These are phyloP conservation scores for Scopus umbretta DNA, from an alignment of 2,113 vertebrate species.

Conservation along the genomic window DNA sequence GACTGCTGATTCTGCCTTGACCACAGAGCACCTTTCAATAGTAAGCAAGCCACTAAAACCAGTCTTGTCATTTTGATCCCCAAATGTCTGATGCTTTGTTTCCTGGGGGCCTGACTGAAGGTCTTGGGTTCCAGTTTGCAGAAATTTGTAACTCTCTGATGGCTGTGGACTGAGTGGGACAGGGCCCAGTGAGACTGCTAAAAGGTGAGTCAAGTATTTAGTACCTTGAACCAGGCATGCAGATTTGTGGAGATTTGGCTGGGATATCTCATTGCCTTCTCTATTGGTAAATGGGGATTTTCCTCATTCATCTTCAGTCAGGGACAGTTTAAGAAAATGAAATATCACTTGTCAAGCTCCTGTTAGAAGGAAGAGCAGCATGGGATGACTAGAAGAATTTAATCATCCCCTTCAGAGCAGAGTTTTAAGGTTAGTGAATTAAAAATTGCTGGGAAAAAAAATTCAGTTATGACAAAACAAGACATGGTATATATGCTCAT, in stretches of 20 bases:
- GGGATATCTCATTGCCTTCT: not conserved
- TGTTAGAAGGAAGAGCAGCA: not conserved
- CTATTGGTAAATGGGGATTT: not conserved
- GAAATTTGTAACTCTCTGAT: not conserved
- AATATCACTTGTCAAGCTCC: not conserved
- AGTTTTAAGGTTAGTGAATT: not conserved
- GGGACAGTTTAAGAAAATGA: not conserved
- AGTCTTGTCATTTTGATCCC: not conserved
- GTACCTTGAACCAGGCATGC: not conserved
- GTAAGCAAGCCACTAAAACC: not conserved
- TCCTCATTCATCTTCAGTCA: not conserved
- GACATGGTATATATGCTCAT: not conserved
- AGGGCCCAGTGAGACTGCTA: not conserved
- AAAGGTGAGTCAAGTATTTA: not conserved
- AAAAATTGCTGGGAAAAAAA: not conserved
- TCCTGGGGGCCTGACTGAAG: not conserved
- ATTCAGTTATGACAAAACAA: not conserved
- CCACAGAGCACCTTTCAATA: not conserved
- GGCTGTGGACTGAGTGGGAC: rapidly evolving
- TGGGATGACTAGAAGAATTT: not conserved
- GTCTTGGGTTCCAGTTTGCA: not conserved
- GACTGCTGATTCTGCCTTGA: not conserved
- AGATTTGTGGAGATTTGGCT: not conserved
- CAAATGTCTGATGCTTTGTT: not conserved
- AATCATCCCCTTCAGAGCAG: not conserved